phyloP scores from a whole-genome alignment of 30 jellyfish, hydroid and myxozoan species.

The Aurelia coerulea region DNA sequence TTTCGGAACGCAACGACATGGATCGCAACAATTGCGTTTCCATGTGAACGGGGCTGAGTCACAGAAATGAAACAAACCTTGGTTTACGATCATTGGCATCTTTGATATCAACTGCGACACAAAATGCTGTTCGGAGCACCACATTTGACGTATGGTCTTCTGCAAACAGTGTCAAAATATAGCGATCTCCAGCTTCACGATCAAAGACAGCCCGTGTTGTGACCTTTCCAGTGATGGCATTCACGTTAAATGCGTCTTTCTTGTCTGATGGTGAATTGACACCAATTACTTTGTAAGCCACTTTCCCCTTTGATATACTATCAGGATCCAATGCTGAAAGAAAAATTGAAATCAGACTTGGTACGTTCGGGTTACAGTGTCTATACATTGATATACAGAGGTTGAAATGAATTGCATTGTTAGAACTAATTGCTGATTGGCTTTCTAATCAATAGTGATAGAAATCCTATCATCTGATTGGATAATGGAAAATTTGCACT shows the following conservation, averaged over 20 bases:
- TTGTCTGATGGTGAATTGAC: slow-evolving; percentile 20
- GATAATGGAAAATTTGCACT: no score
- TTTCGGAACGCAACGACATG: no score
- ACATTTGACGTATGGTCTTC: slow-evolving; percentile 36
- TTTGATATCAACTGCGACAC: slow-evolving; percentile 54
- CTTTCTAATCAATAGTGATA: no score
- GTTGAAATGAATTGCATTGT: no score
- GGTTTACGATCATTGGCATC: slow-evolving; percentile 77
- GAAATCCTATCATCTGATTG: no score
- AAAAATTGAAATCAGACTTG: neutral
- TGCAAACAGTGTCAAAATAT: slow-evolving; percentile 59
- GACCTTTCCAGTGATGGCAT: slow-evolving; percentile 31
- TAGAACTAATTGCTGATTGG: no score
- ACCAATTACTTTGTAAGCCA: slow-evolving; percentile 32
- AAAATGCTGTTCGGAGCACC: slow-evolving; percentile 36
- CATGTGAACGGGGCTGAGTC: no score
- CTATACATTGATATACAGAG: no score
- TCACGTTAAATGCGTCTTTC: slow-evolving; percentile 16
- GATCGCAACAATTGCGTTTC: no score
- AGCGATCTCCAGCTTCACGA: slow-evolving; percentile 40
- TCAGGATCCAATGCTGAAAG: slow-evolving; percentile 68
- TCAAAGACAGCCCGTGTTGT: slow-evolving; percentile 8
- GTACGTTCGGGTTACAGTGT: neutral
- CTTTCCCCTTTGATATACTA: slow-evolving; percentile 59
- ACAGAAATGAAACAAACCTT: slow-evolving; percentile 19